Evolutionary conservation across 2,797 vertebrate species (phyloP), one percentile per base, ranked within the genome.

Genomic region (Thunnus albacares): DNA sequence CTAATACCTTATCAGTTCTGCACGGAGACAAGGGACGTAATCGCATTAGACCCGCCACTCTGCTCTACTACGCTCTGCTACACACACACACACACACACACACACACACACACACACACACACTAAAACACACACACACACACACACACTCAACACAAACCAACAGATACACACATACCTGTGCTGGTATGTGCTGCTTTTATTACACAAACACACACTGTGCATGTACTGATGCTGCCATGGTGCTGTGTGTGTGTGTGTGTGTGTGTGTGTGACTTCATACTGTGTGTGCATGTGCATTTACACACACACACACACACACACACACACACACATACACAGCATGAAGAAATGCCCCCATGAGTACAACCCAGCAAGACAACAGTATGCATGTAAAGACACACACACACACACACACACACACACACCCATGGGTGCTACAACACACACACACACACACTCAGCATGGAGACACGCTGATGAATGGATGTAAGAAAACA

Each of bases 1-100:
- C 89, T 93, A 93, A 94, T 89, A 90, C 90, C 90, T 92, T 85
- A 94, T 95, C 93, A 91, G 87, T 91, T 92, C 91, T 95, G 91
- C 90, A 91, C 86, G 83, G 93, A 94, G 92, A 94, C 93, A 94
- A 94, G 86, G 84, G 90, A 92, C 89, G 89, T 90, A 92, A 94
- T 92, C 90, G 74, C 90, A 94, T 93, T 93, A 93, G 89, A 91
- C 43, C 79, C 81, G 86, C 86, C 83, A 84, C 87, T 89, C 88
- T 89, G 87, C 86, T 83, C 80, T 52, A 61, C 87, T 86, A 82
- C 80, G 55, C 84, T 78, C 57, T 81, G 71, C 87, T 64, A 77
- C 80, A 83, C 77, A 33, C 74, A 70, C 71, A 83, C 47, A 84
- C 67, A 84, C 80, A 87, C 75, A 85, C 61, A 80, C 55, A 72